Evolutionary conservation across 2,888 invertebrate genomes (phyloP).

Genomic region (Noctua janthe): DNA sequence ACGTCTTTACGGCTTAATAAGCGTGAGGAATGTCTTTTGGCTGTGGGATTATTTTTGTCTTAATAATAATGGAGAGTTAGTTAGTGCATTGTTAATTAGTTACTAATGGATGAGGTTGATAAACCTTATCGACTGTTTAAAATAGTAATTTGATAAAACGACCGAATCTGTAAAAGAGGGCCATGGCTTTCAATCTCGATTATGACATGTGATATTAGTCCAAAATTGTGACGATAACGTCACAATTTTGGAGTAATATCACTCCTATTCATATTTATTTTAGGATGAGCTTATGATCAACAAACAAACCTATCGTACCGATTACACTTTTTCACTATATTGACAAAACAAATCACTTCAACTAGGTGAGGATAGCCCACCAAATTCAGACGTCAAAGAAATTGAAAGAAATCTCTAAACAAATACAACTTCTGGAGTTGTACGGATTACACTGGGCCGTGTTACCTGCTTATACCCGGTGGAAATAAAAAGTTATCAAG

Average conservation of each 20-base stretch:
- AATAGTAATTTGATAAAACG: not conserved
- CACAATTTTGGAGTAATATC: not conserved
- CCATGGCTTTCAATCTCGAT: not conserved
- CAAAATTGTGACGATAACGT: not conserved
- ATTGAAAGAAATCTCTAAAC: conserved; percentile 58
- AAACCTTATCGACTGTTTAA: not conserved
- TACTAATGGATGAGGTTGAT: conserved; percentile 32
- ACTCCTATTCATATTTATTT: conserved; percentile 32
- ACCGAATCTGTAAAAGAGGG: not conserved
- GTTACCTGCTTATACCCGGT: conserved; percentile 80
- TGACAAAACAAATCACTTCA: conserved; percentile 46
- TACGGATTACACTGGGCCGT: conserved; percentile 66
- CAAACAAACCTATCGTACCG: conserved; percentile 37
- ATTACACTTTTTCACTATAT: conserved; percentile 39
- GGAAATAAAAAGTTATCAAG: conserved; percentile 89
- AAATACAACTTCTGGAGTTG: conserved; percentile 67
- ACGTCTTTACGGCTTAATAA: conserved; percentile 83
- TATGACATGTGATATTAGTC: too few relatives aligned
- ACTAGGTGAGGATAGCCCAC: conserved; percentile 32
- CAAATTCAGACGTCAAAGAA: conserved; percentile 46
- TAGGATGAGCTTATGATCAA: conserved; percentile 17
- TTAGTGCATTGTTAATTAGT: conserved; percentile 31
- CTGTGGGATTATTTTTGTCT: conserved; percentile 42
- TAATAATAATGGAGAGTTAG: conserved; percentile 9
- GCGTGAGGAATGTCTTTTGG: conserved; percentile 66